These are phyloP conservation scores for Vanacampus margaritifer DNA, from an alignment of 2,113 vertebrate species.

Conservation along the genomic window DNA sequence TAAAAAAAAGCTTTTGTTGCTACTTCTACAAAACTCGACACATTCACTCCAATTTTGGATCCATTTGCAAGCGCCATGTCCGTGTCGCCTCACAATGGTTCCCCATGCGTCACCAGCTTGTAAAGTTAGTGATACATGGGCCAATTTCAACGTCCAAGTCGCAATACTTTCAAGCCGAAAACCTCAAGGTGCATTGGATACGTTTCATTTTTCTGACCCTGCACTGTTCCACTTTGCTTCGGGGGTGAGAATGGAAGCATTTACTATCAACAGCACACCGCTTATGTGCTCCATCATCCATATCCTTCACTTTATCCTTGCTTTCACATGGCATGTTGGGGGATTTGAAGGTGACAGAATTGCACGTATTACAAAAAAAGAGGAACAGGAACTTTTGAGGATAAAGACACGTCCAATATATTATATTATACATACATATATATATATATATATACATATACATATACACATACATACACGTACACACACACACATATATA, in stretches of 20 bases:
- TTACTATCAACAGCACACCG: slow-evolving; percentile 31
- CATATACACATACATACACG: too few species aligned
- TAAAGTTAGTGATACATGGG: slow-evolving; percentile 27
- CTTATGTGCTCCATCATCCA: slow-evolving; percentile 35
- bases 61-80: slow-evolving; percentile 40
- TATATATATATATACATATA: too few species aligned
- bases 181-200: slow-evolving; percentile 38
- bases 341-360: slow-evolving; percentile 23
- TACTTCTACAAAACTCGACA: slow-evolving; percentile 39
- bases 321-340: slow-evolving; percentile 24
- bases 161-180: slow-evolving; percentile 15
- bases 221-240: slow-evolving; percentile 26
- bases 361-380: background rate
- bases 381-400: background rate
- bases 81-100: slow-evolving; percentile 39
- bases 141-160: slow-evolving; percentile 22
- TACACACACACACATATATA: too few species aligned
- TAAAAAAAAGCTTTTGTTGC: slow-evolving; percentile 33
- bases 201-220: slow-evolving; percentile 44
- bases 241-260: slow-evolving; percentile 21
- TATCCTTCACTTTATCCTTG: slow-evolving; percentile 13
- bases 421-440: background rate
- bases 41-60: slow-evolving; percentile 43
- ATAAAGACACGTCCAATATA: background rate
- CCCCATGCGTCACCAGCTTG: slow-evolving; percentile 38